Evolutionary conservation across 1,140 invertebrate genomes (phyloP), one percentile per base, ranked within the genome.

Genomic region (Drosophila neocordata): DNA sequence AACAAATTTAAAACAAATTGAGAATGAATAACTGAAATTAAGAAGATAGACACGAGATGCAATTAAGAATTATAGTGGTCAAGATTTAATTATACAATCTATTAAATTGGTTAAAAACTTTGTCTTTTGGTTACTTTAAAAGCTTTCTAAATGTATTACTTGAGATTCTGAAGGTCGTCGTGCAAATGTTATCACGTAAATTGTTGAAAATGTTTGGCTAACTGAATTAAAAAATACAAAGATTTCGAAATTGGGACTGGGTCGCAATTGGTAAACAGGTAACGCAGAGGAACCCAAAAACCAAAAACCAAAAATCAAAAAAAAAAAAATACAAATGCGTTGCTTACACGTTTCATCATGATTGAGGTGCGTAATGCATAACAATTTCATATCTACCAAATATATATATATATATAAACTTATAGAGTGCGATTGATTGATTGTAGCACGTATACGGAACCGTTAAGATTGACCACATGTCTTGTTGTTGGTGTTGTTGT

Each of bases 211-310:
- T 60, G 27, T 48, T 56, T 56, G 53, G 53, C 7, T 27, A 34
- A 24, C 27, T 20, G 53, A 56, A 56, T 20, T 18, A 52, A 56
- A 48, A 20, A 20, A 20, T 20, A 15, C 44, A 20, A 60, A 69
- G 67, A 85, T 85, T 85, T 85, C 70, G 71, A 85, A 85, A 85
- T 44, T 82, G 81, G 82, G 82, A 85, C 82, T 85, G 78, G 81
- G 81, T 65, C 82, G 62, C 70, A 73, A 85, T 85, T 85, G 74
- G 82, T 87, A 85, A 82, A 48, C 41, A 48, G n/a, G 22, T 78
- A 73, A 64, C 65, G 56, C 82, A 76, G 70, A 82, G 78, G 78
- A 85, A 78, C 66, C 73, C 22, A 24, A 24, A 24, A n/a, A n/a
- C n/a, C n/a, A n/a, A n/a, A n/a, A n/a, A n/a, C n/a, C n/a, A n/a